phyloP scores from a whole-genome alignment of 2,797 vertebrate species.

The Sebastes wilsoni region DNA sequence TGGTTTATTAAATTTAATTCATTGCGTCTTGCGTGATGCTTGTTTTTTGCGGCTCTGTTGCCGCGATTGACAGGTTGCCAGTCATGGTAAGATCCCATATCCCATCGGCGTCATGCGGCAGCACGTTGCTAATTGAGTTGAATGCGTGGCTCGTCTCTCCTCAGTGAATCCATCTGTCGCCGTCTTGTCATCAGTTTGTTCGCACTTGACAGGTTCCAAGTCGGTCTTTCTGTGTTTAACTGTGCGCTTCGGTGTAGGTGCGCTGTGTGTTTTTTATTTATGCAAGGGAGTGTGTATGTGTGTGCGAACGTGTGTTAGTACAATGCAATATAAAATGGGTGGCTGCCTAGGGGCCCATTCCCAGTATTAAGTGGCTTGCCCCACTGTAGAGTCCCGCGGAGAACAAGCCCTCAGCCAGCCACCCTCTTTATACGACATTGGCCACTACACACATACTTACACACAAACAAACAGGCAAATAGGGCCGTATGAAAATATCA shows the following conservation, averaged over 20 bases:
- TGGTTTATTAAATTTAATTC: conserved; percentile 77
- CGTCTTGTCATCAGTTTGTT: conserved; percentile 79
- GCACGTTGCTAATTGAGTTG: conserved; percentile 82
- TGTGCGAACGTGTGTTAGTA: conserved; percentile 1
- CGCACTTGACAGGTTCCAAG: conserved; percentile 79
- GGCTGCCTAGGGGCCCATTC: conserved; percentile 55
- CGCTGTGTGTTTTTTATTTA: conserved; percentile 55
- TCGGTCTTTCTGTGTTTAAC: conserved; percentile 76
- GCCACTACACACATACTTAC: conserved; percentile 22
- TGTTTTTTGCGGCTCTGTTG: conserved; percentile 67
- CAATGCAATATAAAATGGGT: conserved; percentile 52
- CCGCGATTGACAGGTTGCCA: conserved; percentile 83
- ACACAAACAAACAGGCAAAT: conserved; percentile 8
- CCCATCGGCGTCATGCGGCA: conserved; percentile 78
- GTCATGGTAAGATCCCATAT: conserved; percentile 77
- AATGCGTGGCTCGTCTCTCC: conserved; percentile 79
- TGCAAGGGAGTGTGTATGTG: conserved; percentile 13
- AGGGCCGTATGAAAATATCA: background rate
- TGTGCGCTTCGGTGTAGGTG: conserved; percentile 71
- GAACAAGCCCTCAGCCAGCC: conserved; percentile 45
- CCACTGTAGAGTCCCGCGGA: conserved; percentile 28
- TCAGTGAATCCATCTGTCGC: conserved; percentile 81
- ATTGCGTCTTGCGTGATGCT: conserved; percentile 65
- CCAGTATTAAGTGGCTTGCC: conserved; percentile 33
- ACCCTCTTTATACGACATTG: conserved; percentile 37